Base-by-base conservation (phyloP, 2,888 invertebrate genomes). In the Liodrosophila aerea region DNA sequence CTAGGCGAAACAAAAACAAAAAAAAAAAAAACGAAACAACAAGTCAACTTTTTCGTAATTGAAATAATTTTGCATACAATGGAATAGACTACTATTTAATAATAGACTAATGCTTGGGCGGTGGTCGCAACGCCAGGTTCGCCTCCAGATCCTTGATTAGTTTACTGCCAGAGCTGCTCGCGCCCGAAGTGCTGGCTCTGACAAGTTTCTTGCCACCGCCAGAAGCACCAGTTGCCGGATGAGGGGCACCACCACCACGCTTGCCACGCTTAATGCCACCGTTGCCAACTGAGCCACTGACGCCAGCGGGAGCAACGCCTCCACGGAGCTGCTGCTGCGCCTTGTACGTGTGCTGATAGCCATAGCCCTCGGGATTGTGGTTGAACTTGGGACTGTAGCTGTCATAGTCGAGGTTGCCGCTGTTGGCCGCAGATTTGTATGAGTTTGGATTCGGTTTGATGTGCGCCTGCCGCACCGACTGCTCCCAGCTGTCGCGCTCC, bases 331-430 rank as follows among this genome's bases (percentile, higher is more conserved):
- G 4, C 18, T 76, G 47, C 30, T 75, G 73, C 9, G 65, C 53
- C 63, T 87, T 87, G 50, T 88, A 88, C 7, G 87, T 86, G 31
- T 89, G 89, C 64, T 90, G 90, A 27, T 90, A 89, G 45, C 89
- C 89, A 60, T 88, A 89, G 1, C 89, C 89, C 52, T 90, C 90
- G 5, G 90, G 90, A 72, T 90, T 90, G 33, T 90, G 89, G 44
- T 90, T 90, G 47, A 81, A 89, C 65, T 89, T 90, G 11, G 89
- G 89, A 64, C 82, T 89, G 47, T 90, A 90, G 45, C 88, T 90
- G 43, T 90, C 89, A 41, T 83, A 87, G 7, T 88, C 88, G 4
- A 87, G 43, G 1, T 72, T 82, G 59, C 54, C 54, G 43, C 45
- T n/a, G 36, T 22, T 11, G 8, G 18, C 57, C 13, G 18, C 27